phyloP scores from a whole-genome alignment of 2,113 vertebrate genomes.

The Chloebia gouldiae region DNA sequence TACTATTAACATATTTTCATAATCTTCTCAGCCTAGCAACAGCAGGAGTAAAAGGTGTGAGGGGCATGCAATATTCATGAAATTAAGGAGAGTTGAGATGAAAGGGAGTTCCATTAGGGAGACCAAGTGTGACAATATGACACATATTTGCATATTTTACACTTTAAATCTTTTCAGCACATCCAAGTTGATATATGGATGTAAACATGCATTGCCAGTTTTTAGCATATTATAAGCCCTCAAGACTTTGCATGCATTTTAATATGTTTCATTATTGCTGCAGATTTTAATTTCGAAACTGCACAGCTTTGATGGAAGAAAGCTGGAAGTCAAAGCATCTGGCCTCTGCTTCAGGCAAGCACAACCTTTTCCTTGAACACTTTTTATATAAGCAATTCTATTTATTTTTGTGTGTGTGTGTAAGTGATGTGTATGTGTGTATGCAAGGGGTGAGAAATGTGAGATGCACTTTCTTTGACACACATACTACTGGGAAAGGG shows the following conservation, averaged over 20 bases:
- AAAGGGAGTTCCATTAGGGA: slow-evolving; percentile 87
- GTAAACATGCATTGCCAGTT: slow-evolving; percentile 86
- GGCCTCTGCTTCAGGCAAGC: slow-evolving; percentile 77
- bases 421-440: neutral
- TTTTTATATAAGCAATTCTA: slow-evolving; percentile 65
- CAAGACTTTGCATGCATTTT: slow-evolving; percentile 87
- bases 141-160: slow-evolving; percentile 89
- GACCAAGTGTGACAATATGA: slow-evolving; percentile 89
- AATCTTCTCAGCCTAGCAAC: slow-evolving; percentile 83
- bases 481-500: neutral
- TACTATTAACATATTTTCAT: slow-evolving; percentile 87
- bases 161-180: slow-evolving; percentile 88
- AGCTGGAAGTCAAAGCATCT: slow-evolving; percentile 82
- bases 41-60: slow-evolving; percentile 83
- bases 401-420: slow-evolving; percentile 54
- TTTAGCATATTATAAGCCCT: slow-evolving; percentile 89
- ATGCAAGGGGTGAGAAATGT: neutral
- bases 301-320: slow-evolving; percentile 81
- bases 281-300: slow-evolving; percentile 84
- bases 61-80: slow-evolving; percentile 85
- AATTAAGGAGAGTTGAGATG: slow-evolving; percentile 85
- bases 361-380: slow-evolving; percentile 70
- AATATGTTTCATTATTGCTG: slow-evolving; percentile 86
- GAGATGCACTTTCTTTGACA: slow-evolving; percentile 30
- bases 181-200: slow-evolving; percentile 88